These are phyloP conservation scores for Drosophila rubida DNA, from an alignment of 2,888 invertebrate genomes.

Conservation along the genomic window DNA sequence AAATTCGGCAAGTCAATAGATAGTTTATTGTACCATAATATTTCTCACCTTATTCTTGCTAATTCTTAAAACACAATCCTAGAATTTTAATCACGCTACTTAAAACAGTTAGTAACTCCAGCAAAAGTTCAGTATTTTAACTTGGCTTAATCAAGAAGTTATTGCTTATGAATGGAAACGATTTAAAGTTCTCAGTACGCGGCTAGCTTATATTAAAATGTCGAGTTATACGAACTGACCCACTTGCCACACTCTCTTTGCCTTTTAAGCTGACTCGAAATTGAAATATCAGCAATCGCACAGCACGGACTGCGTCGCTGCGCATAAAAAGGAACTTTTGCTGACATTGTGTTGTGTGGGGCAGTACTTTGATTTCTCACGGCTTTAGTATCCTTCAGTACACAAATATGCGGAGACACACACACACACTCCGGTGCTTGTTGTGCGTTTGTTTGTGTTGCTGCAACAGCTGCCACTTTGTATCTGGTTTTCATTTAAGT, in stretches of 20 bases:
- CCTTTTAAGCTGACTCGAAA: neutral
- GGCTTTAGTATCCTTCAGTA: neutral
- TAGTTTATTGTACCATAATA: too few relatives aligned
- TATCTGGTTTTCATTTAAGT: constrained; percentile 25
- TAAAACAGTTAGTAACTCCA: too few relatives aligned
- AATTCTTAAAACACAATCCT: too few relatives aligned
- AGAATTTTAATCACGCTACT: too few relatives aligned
- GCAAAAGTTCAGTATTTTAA: too few relatives aligned
- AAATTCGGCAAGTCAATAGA: too few relatives aligned
- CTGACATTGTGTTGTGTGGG: neutral
- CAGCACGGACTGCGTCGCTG: neutral
- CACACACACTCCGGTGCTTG: constrained; percentile 5
- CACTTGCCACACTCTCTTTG: neutral
- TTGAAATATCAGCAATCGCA: constrained; percentile 1
- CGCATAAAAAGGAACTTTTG: neutral
- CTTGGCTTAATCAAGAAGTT: too few relatives aligned
- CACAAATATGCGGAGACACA: neutral
- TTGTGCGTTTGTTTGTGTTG: constrained; percentile 12
- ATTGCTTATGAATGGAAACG: neutral
- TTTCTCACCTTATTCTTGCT: too few relatives aligned
- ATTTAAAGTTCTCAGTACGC: neutral
- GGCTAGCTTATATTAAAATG: neutral
- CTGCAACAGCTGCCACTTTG: constrained; percentile 54
- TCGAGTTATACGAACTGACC: neutral
- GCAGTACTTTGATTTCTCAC: constrained; percentile 17